Evolutionary conservation across 2,888 invertebrate species (phyloP), one percentile per base, ranked within the genome.

Genomic region (Tipula vernalis): DNA sequence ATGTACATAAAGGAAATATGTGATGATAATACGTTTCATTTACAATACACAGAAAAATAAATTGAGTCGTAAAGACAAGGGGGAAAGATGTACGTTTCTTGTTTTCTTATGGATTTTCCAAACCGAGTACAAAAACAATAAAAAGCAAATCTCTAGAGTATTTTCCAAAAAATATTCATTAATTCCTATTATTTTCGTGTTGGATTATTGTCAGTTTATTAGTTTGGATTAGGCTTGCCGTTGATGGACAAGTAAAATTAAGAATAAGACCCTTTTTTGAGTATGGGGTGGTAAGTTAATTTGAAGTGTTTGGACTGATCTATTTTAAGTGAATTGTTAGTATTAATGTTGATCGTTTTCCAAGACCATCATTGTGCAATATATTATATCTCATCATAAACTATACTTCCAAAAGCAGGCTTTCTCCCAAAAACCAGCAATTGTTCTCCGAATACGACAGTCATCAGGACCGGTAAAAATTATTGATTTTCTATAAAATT

Each of bases 141-240:
- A 28, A 71, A 2, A 71, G n/a, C 71, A 71, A 71, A 71, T 71
- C 71, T 71, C 71, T 71, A 28, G 71, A 71, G 71, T 28, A 71
- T 71, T 12, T 71, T 71, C 13, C 28, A 71, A 71, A 71, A 71
- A 28, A 71, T 71, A 71, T 71, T 71, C 71, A 71, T 71, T 71
- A 71, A 71, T 71, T 71, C 71, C 28, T 71, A 71, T 71, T 71
- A 71, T 71, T 71, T 71, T 71, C 71, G 71, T 71, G 71, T 71
- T 71, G 71, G 71, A 71, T 71, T 71, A 71, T 71, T 71, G 71
- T 71, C 71, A 71, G 71, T 71, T 71, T 71, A 71, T 71, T 71
- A 71, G 71, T 18, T 71, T 71, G 71, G 71, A 71, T 71, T 71
- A 71, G 71, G 10, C 8, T 71, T 71, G 10, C 28, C 12, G 71